Base-by-base conservation (phyloP, 23 tunicate genomes). In the Trididemnum miniatum region DNA sequence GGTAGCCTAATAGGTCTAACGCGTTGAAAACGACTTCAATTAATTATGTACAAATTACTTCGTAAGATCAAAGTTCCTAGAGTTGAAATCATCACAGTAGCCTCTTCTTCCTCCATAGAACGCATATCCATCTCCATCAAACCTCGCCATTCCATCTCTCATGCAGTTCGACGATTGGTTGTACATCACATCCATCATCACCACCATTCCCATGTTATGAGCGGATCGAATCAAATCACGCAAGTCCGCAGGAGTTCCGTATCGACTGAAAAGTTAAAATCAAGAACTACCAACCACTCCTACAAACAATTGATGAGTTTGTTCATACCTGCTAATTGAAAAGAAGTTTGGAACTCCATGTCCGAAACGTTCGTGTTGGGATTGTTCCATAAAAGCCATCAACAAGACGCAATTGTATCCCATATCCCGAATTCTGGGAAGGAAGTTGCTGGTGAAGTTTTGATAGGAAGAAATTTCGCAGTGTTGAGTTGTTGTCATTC, bases 351-450 rank as follows among this genome's bases (percentile, higher is more conserved):
- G 69, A 0, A 83, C 76, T 59, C 80, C 91, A 33, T 81, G 76
- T 7, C 95, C 95, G 51, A 81, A 71, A 34, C 80, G 39, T 0
- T 71, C 82, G 30, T 71, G 1, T 35, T 85, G 83, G 30, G 91
- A 60, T 66, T 90, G 90, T 63, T 94, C 98, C 86, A 79, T 77
- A 9, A 85, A 26, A 15, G 95, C 95, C 91, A 85, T 94, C 24
- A 94, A 65, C 72, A 92, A 87, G 23, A 94, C 88, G 64, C 85
- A 86, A 59, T 89, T 94, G 85, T 94, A 94, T 20, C 98, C 98
- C 35, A 84, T 71, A 28, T 94, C 83, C 25, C 89, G 89, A 59
- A 94, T 94, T 50, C 88, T 72, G 20, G 98, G 95, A 28, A 94
- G 80, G 23, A 85, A 54, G 24, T 89, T 65, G 23, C 75, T 50